A percentile compares a stretch with the other conserved stretches of the same genome.
These are phyloP conservation scores for Drosophila birchii DNA, from an alignment of 2,888 invertebrate genomes.

Conservation along the genomic window DNA sequence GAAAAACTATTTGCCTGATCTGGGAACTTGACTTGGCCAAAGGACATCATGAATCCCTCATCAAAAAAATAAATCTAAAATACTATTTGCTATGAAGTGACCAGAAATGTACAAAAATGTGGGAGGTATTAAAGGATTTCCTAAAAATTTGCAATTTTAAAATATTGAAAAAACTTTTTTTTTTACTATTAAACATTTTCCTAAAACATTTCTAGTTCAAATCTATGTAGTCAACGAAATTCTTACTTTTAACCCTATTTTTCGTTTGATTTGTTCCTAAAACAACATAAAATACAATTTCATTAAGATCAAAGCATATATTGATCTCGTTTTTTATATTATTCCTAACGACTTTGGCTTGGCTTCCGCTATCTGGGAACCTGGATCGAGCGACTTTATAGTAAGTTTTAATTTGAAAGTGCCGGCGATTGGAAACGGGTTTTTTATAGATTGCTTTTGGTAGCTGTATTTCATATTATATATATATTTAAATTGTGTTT, in stretches of 20 bases:
- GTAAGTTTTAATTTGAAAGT: conserved; percentile 28
- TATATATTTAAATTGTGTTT: not conserved
- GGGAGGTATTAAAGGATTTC: too few species aligned
- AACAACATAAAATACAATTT: not conserved
- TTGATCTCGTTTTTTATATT: conserved; percentile 5
- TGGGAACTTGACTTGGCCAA: conserved; percentile 5
- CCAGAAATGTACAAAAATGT: not conserved
- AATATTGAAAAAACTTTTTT: not conserved
- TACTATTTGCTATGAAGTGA: not conserved
- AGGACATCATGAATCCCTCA: conserved; percentile 7
- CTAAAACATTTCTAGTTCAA: not conserved
- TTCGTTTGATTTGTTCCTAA: not conserved
- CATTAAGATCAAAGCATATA: not conserved
- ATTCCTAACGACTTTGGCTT: not conserved
- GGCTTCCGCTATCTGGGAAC: conserved; percentile 11
- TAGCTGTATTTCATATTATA: conserved; percentile 2
- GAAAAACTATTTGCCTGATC: conserved; percentile 1
- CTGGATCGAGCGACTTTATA: conserved; percentile 31
- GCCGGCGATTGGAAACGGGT: conserved; percentile 13
- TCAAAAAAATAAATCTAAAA: not conserved
- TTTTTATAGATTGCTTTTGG: conserved; percentile 3
- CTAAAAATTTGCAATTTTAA: not conserved
- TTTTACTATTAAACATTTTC: not conserved
- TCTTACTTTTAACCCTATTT: not conserved
- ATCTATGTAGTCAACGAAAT: not conserved